Base-by-base conservation (phyloP, 2,797 vertebrate species). In the Astyanax mexicanus region DNA sequence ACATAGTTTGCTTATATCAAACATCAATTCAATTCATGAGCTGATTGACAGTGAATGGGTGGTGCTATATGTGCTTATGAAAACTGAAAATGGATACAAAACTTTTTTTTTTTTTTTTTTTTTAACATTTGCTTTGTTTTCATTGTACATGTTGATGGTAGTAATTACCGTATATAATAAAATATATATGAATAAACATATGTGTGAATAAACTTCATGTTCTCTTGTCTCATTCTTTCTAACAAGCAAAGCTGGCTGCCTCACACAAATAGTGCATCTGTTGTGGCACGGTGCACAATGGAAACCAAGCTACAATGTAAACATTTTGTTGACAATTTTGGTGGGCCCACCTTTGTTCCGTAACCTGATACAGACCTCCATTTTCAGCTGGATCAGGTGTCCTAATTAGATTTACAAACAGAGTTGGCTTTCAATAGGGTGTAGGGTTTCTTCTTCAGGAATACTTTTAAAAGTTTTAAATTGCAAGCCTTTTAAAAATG, bases 401-500 rank as follows among this genome's bases (percentile, higher is more conserved):
- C 90, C 91, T 93, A 92, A 94, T 94, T 94, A 92, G 92, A 94
- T 91, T 90, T 90, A 91, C 88, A 90, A 89, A 54, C 51, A 89
- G 83, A 84, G 85, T 87, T 66, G 79, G 83, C 83, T 91, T 92
- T 91, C 91, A 89, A 68, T 79, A 79, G 77, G 71, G 86, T 89
- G 90, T 94, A 82, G 60, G 54, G 77, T 94, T 90, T 90, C 93
- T 89, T 90, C 90, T 92, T 91, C 81, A 88, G 91, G 89, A 92
- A 86, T 79, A 85, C 77, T 83, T 88, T 82, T 86, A 87, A 88
- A 91, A 77, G 92, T 89, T 89, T 94, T 86, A 68, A 54, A 85
- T 95, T 91, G 91, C 92, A 83, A 72, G 73, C 83, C 54, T 35
- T 76, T 40, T 94, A 2, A 93, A 88, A 88, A 94, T 94, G 85